Conservation (phyloP, 2,113 vertebrate genomes). For the Triplophysa dalaica region DNA sequence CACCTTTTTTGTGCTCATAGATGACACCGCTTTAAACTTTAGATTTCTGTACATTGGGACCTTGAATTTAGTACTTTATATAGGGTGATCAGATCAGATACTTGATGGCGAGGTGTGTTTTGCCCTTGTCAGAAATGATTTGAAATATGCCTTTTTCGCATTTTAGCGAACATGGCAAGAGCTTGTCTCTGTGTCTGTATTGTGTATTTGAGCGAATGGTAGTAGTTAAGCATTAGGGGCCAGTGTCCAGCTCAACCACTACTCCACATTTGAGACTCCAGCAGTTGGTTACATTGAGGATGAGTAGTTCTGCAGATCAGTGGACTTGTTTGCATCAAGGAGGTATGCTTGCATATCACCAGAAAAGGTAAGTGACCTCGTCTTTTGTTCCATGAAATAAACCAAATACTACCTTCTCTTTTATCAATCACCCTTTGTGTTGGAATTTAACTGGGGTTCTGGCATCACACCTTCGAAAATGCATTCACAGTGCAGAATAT, state of each 20-base stretch:
- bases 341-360: slow-evolving; percentile 96
- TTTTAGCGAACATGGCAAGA: slow-evolving; percentile 48
- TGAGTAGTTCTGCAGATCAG: slow-evolving; percentile 99
- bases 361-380: slow-evolving; percentile 89
- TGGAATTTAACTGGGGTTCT: slow-evolving; percentile 77
- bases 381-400: slow-evolving; percentile 75
- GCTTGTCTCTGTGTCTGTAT: slow-evolving; percentile 63
- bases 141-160: slow-evolving; percentile 32
- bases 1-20: no score
- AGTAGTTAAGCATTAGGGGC: slow-evolving; percentile 68
- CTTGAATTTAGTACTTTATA: neutral
- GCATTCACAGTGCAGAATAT: slow-evolving; percentile 96
- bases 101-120: neutral
- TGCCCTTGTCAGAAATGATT: neutral
- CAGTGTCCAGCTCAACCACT: slow-evolving; percentile 73
- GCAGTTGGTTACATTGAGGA: slow-evolving; percentile 99
- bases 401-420: slow-evolving; percentile 59
- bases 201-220: slow-evolving; percentile 54
- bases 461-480: slow-evolving; percentile 94
- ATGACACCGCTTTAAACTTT: no score
- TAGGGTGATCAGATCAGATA: neutral
- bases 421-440: slow-evolving; percentile 48
- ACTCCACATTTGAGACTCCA: slow-evolving; percentile 88
- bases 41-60: slow-evolving; percentile 1
- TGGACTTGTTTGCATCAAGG: slow-evolving; percentile 98